Conservation (phyloP, 2,888 invertebrate species). For the Operophtera brumata region DNA sequence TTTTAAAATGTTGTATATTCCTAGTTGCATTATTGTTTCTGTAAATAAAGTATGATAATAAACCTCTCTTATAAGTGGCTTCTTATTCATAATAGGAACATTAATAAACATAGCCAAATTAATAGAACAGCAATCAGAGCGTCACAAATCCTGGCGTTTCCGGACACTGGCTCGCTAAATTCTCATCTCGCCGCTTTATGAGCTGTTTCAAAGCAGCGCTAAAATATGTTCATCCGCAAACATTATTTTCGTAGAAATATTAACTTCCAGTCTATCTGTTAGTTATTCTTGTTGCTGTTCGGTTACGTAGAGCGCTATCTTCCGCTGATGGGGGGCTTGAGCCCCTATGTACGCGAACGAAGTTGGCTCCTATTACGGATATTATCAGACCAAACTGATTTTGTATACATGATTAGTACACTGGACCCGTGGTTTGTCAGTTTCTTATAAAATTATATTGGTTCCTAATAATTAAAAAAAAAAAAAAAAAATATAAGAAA, state of each 20-base stretch:
- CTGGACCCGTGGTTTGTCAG: no score
- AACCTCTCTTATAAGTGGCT: not conserved
- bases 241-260: conserved; percentile 23
- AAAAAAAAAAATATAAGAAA: no score
- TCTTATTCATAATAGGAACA: conserved; percentile 3
- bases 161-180: conserved; percentile 41
- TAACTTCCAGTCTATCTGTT: conserved; percentile 1
- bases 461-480: no score
- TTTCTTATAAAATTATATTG: no score
- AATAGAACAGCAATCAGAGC: conserved; percentile 37
- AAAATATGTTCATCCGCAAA: conserved; percentile 32
- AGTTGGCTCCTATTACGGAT: no score
- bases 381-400: no score
- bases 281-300: conserved; percentile 1
- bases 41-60: no score
- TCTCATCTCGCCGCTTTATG: conserved; percentile 36
- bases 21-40: no score
- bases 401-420: no score
- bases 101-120: conserved; percentile 27
- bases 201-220: conserved; percentile 27
- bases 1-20: no score
- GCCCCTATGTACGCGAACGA: no score
- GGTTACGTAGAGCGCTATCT: not conserved
- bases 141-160: conserved; percentile 33
- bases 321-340: no score